Conservation (phyloP, 2,888 invertebrate species). For the Ennomos quercinarius region DNA sequence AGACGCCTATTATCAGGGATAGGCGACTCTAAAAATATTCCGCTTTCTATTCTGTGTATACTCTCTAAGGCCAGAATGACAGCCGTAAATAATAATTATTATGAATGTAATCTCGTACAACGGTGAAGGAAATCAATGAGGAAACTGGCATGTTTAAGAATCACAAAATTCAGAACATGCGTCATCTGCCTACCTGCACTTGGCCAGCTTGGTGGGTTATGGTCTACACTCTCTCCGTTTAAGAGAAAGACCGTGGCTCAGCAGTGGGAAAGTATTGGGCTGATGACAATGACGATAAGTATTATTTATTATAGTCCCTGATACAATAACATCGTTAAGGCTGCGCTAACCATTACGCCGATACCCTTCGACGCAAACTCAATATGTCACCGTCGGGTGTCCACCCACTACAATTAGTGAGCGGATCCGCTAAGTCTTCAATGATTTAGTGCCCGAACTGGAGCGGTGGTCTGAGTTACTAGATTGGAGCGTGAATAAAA, state of each 20-base stretch:
- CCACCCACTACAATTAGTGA: slow-evolving; percentile 52
- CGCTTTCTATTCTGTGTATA: no score
- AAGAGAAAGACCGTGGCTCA: no score
- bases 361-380: slow-evolving; percentile 37
- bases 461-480: slow-evolving; percentile 5
- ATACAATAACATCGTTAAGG: slow-evolving; percentile 20
- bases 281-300: not conserved
- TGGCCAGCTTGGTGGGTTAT: no score
- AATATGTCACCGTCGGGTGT: slow-evolving; percentile 41
- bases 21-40: not conserved
- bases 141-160: no score
- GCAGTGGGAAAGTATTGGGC: no score
- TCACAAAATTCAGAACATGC: no score
- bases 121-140: no score
- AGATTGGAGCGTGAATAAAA: not conserved
- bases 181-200: no score
- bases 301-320: slow-evolving; percentile 3
- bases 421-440: slow-evolving; percentile 48
- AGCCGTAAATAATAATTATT: no score
- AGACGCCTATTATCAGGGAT: not conserved
- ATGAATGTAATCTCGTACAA: no score
- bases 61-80: no score
- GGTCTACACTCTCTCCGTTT: no score
- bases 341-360: slow-evolving; percentile 19
- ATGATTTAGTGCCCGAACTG: slow-evolving; percentile 50